Evolutionary conservation across 1,140 invertebrate genomes (phyloP).

Genomic region (Lepidotrigona ventralis): DNA sequence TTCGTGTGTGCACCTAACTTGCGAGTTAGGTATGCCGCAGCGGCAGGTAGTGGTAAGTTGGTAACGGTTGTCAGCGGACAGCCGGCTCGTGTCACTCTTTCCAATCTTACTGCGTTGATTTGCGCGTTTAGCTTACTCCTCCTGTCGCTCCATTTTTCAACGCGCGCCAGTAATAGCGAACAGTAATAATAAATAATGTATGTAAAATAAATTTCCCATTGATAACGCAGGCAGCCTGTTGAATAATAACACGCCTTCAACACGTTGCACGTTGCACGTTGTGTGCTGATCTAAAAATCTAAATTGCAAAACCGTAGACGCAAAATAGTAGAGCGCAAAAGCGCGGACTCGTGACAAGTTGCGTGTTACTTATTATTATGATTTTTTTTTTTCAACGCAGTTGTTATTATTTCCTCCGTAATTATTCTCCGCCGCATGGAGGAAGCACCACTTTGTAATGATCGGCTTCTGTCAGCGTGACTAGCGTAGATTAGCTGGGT

Average conservation of each 20-base stretch:
- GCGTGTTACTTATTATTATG: not conserved
- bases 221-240: not conserved
- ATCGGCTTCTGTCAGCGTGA: slow-evolving; percentile 25
- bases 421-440: slow-evolving; percentile 7
- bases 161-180: too few species aligned
- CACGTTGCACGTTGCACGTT: not conserved
- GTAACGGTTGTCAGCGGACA: slow-evolving; percentile 62
- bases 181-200: not conserved
- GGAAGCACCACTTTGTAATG: not conserved
- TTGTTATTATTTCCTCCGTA: not conserved
- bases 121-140: slow-evolving; percentile 41
- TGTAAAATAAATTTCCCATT: not conserved
- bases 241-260: not conserved
- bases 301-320: not conserved
- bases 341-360: not conserved
- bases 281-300: too few species aligned
- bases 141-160: not conserved
- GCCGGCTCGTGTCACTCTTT: slow-evolving; percentile 59
- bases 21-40: slow-evolving; percentile 53
- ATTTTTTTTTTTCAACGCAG: not conserved
- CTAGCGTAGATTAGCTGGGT: slow-evolving; percentile 6
- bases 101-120: slow-evolving; percentile 51
- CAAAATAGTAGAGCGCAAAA: not conserved
- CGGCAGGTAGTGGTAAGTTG: slow-evolving; percentile 38
- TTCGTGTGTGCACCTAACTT: slow-evolving; percentile 22